Evolutionary conservation across 1,140 invertebrate genomes (phyloP), one percentile per base, ranked within the genome.

Genomic region (Maconellicoccus hirsutus): DNA sequence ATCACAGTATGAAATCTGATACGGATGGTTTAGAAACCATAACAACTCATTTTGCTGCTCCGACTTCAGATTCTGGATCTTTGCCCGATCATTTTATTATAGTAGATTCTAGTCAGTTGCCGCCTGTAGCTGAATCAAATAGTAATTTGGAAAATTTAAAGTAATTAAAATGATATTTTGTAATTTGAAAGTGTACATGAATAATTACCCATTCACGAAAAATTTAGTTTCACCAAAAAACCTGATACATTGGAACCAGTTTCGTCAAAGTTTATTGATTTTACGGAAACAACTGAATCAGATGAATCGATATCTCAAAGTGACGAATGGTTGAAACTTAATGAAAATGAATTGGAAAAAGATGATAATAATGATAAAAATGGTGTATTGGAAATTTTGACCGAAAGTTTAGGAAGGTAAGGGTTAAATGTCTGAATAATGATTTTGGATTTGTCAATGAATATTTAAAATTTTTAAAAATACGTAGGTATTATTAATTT

Each of bases 51-150:
- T 66, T 66, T 66, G 61, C 61, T 8, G 61, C 61, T 23, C 61
- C 61, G 6, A 25, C 22, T 23, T 66, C 61, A 22, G 61, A 66
- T 8, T 66, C 61, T 1, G 61, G 61, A 4, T 66, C 61, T 66
- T 14, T 66, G 25, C 61, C 61, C 4, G 61, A 66, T 16, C 61
- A 66, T 26, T 66, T 66, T 66, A 66, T 66, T 66, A 66, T 66
- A 22, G 61, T 66, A 25, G 61, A 66, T 66, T 66, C 61, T 25
- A 16, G 21, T 66, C 19, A 66, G 10, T 23, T 66, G 8, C 21
- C 10, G n/a, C 12, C n/a, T n/a, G n/a, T n/a, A n/a, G 42, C n/a
- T 52, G 42, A 52, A 16, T 14, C 42, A 8, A 19, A 14, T 16
- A 52, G 2, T 16, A 52, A 52, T 16, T 14, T 52, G 10, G 42